phyloP scores from a whole-genome alignment of 2,113 vertebrate species.

The Eolophus roseicapilla region DNA sequence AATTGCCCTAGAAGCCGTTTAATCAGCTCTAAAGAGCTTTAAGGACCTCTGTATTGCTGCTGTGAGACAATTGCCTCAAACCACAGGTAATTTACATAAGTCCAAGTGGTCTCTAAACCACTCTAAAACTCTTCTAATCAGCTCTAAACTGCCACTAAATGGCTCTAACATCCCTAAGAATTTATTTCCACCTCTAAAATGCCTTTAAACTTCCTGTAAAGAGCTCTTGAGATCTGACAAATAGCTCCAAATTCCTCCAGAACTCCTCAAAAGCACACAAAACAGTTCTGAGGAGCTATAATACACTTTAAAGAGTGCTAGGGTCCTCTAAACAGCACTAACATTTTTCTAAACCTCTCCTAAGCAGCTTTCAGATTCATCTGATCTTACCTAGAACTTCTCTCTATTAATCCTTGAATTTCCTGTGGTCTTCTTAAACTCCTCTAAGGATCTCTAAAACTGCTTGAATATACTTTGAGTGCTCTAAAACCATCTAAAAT shows the following conservation, averaged over 20 bases:
- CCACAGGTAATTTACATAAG: background rate
- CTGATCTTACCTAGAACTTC: background rate
- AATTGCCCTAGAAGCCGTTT: background rate
- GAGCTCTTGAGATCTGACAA: background rate
- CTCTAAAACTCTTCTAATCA: background rate
- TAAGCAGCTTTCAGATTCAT: background rate
- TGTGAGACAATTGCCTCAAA: background rate
- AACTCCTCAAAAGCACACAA: background rate
- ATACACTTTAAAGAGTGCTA: background rate
- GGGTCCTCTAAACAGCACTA: background rate
- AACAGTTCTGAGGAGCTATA: background rate
- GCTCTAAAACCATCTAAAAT: background rate
- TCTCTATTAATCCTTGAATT: background rate
- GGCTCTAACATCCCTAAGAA: background rate
- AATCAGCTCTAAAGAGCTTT: background rate
- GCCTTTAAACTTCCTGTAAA: background rate
- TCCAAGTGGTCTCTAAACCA: background rate
- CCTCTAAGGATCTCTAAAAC: background rate
- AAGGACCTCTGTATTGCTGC: background rate
- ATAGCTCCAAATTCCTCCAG: background rate
- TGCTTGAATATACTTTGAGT: background rate
- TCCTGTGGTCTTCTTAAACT: background rate
- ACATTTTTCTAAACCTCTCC: background rate
- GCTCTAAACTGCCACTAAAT: background rate
- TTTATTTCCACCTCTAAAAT: background rate